phyloP scores from a whole-genome alignment of 2,797 vertebrate genomes.

The Selene dorsalis region DNA sequence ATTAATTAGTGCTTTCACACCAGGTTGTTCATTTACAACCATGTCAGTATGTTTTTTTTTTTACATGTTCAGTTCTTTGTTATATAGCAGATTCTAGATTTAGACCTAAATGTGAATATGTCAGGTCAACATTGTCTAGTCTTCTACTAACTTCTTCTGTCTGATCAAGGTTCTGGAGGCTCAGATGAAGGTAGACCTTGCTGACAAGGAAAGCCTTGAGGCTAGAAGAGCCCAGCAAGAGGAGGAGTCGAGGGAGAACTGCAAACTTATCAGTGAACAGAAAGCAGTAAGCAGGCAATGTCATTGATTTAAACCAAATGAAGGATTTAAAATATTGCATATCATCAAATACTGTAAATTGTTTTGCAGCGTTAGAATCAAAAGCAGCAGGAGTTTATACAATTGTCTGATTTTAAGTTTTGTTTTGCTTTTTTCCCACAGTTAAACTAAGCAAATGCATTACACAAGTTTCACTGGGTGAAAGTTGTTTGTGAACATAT shows the following conservation, averaged over 20 bases:
- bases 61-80: background rate
- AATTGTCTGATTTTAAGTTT: background rate
- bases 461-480: background rate
- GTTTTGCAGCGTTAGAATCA: background rate
- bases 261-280: constrained; percentile 96
- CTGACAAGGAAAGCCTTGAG: constrained; percentile 95
- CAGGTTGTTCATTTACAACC: constrained; percentile 40
- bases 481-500: constrained; percentile 8
- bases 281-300: constrained; percentile 89
- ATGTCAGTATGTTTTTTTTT: background rate
- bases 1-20: constrained; percentile 47
- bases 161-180: constrained; percentile 90
- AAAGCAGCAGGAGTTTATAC: background rate
- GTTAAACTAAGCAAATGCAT: background rate
- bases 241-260: constrained; percentile 94
- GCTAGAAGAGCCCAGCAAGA: constrained; percentile 91
- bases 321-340: background rate
- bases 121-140: background rate
- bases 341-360: background rate
- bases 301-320: background rate
- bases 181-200: constrained; percentile 96
- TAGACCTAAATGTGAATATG: constrained; percentile 6
- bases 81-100: background rate
- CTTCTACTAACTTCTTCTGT: constrained; percentile 22
- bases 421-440: background rate